phyloP scores from a whole-genome alignment of 2,797 vertebrate species.

The Calcarius lapponicus region DNA sequence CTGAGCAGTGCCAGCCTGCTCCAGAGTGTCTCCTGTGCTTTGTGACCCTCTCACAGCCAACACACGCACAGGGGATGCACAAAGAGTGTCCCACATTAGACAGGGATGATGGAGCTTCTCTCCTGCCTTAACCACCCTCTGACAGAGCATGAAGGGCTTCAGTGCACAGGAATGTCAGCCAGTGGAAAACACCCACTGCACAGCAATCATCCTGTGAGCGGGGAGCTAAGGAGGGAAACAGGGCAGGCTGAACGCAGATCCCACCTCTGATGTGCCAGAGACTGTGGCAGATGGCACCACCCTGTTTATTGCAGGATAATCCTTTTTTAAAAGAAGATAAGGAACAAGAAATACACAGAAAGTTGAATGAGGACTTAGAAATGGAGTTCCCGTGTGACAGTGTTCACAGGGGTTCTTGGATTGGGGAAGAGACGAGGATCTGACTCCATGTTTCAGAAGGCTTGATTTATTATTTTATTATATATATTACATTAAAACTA shows the following conservation, averaged over 20 bases:
- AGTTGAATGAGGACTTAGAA: background rate
- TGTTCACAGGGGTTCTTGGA: too few species aligned
- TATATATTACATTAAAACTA: too few species aligned
- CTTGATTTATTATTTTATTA: too few species aligned
- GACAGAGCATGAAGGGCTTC: background rate
- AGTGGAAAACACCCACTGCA: background rate
- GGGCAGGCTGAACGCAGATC: background rate
- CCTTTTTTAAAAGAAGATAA: background rate
- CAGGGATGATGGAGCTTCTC: background rate
- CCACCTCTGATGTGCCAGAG: fast-evolving
- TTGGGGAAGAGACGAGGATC: too few species aligned
- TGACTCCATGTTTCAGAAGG: too few species aligned
- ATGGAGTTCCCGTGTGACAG: background rate
- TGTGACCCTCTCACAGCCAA: background rate
- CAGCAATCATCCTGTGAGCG: background rate
- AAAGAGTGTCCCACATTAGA: background rate
- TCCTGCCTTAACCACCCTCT: background rate
- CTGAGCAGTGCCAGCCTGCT: background rate
- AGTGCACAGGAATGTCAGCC: background rate
- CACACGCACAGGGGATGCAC: background rate
- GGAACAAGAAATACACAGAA: background rate
- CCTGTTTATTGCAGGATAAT: too few species aligned
- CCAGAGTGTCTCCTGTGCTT: background rate
- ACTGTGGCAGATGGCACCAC: too few species aligned
- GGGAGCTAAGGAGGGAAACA: background rate